Conservation (phyloP, 2,113 vertebrate species). For the Pluvialis apricaria region DNA sequence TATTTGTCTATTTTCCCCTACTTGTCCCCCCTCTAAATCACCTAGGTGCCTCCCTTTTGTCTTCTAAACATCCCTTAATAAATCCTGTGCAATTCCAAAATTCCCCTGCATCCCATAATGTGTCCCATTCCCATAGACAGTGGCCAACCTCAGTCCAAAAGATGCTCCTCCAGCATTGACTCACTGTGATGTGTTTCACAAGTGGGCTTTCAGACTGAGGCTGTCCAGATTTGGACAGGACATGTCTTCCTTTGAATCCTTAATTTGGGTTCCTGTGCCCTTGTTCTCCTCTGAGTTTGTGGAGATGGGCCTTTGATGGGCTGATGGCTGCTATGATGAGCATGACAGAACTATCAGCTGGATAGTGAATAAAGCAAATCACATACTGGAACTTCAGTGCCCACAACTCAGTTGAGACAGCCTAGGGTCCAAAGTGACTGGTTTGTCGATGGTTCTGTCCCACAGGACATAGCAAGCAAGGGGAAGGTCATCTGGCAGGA, state of each 20-base stretch:
- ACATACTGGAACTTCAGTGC: not conserved
- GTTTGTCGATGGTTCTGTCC: not conserved
- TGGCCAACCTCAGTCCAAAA: not conserved
- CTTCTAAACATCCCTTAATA: not conserved
- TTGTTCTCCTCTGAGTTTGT: not conserved
- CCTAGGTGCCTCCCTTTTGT: not conserved
- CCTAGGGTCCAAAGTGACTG: not conserved
- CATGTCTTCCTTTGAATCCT: not conserved
- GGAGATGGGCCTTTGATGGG: not conserved
- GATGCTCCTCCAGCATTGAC: not conserved
- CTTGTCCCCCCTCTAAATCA: not conserved
- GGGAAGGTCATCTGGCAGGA: not conserved
- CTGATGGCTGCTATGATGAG: not conserved
- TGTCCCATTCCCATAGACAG: not conserved
- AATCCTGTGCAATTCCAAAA: not conserved
- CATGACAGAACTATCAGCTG: not conserved
- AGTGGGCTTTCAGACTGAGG: not conserved
- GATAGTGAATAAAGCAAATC: not conserved
- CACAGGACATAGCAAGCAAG: not conserved
- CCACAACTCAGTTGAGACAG: not conserved
- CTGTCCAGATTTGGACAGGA: not conserved
- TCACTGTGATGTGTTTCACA: not conserved
- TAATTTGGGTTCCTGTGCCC: not conserved
- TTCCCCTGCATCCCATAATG: not conserved
- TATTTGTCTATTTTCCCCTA: accelerated